phyloP scores from a whole-genome alignment of 2,888 invertebrate species.

The Iselma pallidipennis region DNA sequence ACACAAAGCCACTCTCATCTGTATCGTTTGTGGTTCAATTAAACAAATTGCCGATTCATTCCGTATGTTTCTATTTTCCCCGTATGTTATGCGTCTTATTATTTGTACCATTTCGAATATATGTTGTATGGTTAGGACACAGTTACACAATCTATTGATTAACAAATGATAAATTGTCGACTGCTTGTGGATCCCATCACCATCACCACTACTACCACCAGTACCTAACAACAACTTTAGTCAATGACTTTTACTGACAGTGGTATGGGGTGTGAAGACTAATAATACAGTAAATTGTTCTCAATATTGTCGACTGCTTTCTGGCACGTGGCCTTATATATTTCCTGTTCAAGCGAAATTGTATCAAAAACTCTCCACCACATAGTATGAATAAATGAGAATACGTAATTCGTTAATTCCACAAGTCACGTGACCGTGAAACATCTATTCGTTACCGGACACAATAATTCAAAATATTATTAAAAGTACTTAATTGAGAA shows the following conservation, averaged over 20 bases:
- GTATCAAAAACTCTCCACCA: slow-evolving; percentile 9
- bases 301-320: slow-evolving; percentile 33
- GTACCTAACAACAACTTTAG: slow-evolving; percentile 19
- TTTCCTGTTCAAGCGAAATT: slow-evolving; percentile 36
- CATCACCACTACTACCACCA: slow-evolving; percentile 26
- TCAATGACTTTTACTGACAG: slow-evolving; percentile 18
- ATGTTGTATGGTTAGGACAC: slow-evolving; percentile 17
- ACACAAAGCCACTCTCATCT: neutral
- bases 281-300: slow-evolving; percentile 42
- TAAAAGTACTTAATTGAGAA: slow-evolving; percentile 38
- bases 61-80: slow-evolving; percentile 17
- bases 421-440: slow-evolving; percentile 33
- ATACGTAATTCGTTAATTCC: slow-evolving; percentile 27
- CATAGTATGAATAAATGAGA: slow-evolving; percentile 3
- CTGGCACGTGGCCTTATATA: slow-evolving; percentile 35
- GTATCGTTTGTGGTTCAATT: slow-evolving; percentile 14
- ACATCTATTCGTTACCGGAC: slow-evolving; percentile 35
- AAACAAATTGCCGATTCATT: slow-evolving; percentile 26
- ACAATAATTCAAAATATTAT: slow-evolving; percentile 37
- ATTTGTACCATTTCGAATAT: slow-evolving; percentile 6
- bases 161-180: slow-evolving; percentile 32
- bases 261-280: slow-evolving; percentile 36
- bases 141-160: slow-evolving; percentile 32
- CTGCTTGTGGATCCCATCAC: neutral
- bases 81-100: slow-evolving; percentile 1